These are phyloP conservation scores for Anhinga rufa DNA, from an alignment of 2,113 vertebrate genomes.

Conservation along the genomic window DNA sequence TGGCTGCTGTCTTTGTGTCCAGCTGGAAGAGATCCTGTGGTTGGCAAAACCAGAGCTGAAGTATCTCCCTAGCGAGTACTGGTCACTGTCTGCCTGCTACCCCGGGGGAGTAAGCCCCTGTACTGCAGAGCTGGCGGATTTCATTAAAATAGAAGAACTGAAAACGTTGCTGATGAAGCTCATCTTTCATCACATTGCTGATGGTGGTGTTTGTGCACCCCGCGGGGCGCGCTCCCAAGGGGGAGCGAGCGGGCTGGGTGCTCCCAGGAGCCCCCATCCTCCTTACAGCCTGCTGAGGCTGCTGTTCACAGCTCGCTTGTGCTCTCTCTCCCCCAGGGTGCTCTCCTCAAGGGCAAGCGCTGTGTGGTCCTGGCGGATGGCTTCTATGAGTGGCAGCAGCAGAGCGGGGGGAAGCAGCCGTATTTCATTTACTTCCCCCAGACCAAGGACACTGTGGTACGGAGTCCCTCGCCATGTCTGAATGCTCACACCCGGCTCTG, in stretches of 20 bases:
- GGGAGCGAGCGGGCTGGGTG: rapidly evolving
- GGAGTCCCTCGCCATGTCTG: background rate
- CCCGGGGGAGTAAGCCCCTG: background rate
- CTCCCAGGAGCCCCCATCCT: background rate
- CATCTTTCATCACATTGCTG: background rate
- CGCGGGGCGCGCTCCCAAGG: no score
- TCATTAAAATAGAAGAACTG: background rate
- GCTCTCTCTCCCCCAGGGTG: constrained; percentile 68
- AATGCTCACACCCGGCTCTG: background rate
- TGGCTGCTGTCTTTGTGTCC: background rate
- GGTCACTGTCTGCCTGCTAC: background rate
- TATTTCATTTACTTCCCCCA: constrained; percentile 98
- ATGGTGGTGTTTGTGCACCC: background rate
- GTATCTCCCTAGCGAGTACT: background rate
- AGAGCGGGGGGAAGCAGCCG: constrained; percentile 79
- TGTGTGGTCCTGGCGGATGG: constrained; percentile 94
- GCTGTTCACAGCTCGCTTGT: background rate
- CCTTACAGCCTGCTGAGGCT: background rate
- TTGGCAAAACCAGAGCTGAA: background rate
- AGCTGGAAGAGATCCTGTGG: background rate
- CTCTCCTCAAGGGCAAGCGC: constrained; percentile 87
- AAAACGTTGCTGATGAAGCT: background rate
- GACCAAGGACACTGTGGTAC: constrained; percentile 32
- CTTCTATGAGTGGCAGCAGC: constrained; percentile 91
- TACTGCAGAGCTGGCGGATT: background rate